Percentiles rank a stretch among this genome's conserved stretches.
Evolutionary conservation across 2,797 vertebrate genomes (phyloP).

Genomic region (Cryptoblepharus egeriae): DNA sequence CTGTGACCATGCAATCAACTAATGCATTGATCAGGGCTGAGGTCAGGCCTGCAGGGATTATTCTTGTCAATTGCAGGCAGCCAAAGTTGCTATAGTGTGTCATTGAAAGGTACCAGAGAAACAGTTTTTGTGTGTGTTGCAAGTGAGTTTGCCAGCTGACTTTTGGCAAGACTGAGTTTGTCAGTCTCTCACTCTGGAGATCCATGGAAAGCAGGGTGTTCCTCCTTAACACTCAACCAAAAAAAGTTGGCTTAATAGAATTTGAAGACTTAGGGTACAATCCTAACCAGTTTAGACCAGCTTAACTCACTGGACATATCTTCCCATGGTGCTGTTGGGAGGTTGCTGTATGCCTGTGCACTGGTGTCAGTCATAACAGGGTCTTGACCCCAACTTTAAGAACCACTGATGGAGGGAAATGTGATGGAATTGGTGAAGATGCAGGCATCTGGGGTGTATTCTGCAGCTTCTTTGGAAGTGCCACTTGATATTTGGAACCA

Average conservation of each 20-base stretch:
- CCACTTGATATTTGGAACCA: too few species aligned
- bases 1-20: slow-evolving; percentile 38
- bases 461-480: too few species aligned
- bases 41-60: slow-evolving; percentile 47
- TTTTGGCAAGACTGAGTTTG: too few species aligned
- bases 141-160: slow-evolving; percentile 6
- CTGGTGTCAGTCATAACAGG: too few species aligned
- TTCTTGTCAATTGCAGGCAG: slow-evolving; percentile 34
- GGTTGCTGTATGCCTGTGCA: too few species aligned
- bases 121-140: slow-evolving; percentile 13
- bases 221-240: background rate
- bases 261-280: background rate
- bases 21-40: slow-evolving; percentile 42
- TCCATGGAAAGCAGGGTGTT: background rate
- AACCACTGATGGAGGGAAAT: too few species aligned
- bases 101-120: background rate
- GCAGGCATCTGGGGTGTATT: too few species aligned
- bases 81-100: background rate
- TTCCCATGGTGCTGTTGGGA: too few species aligned
- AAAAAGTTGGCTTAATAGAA: background rate
- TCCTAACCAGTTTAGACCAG: too few species aligned
- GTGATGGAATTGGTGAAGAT: too few species aligned
- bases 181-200: background rate
- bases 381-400: too few species aligned
- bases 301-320: too few species aligned